Conservation (phyloP, 2,797 vertebrate genomes). For the Leuciscus waleckii region DNA sequence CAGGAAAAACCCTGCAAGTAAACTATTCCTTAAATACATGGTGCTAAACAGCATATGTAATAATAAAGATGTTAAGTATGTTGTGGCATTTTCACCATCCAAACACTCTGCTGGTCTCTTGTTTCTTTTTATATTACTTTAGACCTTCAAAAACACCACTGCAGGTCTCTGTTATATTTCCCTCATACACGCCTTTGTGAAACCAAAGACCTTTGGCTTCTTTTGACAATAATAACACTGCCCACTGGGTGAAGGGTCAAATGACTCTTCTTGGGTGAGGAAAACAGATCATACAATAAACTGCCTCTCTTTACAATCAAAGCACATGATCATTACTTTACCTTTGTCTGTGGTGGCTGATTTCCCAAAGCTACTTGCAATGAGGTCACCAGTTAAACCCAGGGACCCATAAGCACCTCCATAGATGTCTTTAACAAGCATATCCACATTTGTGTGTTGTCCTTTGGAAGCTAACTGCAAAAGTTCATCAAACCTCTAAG, state of each 20-base stretch:
- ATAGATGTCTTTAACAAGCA: slow-evolving; percentile 97
- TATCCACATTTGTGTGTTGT: slow-evolving; percentile 94
- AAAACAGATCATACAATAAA: slow-evolving; percentile 26
- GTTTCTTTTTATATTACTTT: background rate
- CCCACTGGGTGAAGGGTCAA: slow-evolving; percentile 57
- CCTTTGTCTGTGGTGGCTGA: slow-evolving; percentile 94
- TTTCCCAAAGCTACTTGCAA: slow-evolving; percentile 98
- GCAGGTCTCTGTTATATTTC: background rate
- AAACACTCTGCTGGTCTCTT: background rate
- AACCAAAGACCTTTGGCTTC: slow-evolving; percentile 40
- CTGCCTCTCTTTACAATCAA: background rate
- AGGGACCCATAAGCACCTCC: slow-evolving; percentile 91
- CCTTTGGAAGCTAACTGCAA: slow-evolving; percentile 93
- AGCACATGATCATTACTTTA: slow-evolving; percentile 61
- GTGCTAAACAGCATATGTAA: background rate
- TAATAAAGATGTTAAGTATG: background rate
- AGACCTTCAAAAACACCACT: background rate
- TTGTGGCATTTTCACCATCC: background rate
- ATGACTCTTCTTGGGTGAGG: background rate
- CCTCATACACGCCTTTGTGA: slow-evolving; percentile 6
- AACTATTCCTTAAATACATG: background rate
- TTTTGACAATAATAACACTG: slow-evolving; percentile 58
- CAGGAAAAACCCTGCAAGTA: background rate
- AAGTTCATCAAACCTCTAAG: slow-evolving; percentile 94
- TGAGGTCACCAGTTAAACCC: slow-evolving; percentile 93